Conservation (phyloP, 1,140 invertebrate species). For the Aricia agestis region DNA sequence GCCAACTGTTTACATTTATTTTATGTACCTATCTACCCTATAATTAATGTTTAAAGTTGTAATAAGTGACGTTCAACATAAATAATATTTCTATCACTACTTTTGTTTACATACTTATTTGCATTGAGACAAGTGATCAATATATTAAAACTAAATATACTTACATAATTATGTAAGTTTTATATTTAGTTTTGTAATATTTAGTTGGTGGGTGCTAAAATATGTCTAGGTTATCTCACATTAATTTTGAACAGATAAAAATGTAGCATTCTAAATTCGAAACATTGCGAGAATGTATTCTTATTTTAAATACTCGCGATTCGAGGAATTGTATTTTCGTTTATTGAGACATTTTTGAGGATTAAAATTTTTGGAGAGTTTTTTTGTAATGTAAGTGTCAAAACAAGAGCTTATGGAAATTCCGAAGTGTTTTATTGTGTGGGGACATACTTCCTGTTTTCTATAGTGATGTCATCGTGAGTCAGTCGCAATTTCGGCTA, state of each 20-base stretch:
- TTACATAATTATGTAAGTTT: no score
- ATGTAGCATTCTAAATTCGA: not conserved
- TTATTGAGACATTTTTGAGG: not conserved
- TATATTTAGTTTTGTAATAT: no score
- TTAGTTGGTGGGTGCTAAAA: not conserved
- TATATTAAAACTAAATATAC: no score
- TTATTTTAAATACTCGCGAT: not conserved
- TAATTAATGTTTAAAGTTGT: no score
- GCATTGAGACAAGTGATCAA: no score
- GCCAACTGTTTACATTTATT: no score
- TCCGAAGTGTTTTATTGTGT: not conserved
- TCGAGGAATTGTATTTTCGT: not conserved
- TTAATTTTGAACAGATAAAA: not conserved
- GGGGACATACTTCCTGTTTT: not conserved
- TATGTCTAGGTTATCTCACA: not conserved
- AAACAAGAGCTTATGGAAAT: not conserved
- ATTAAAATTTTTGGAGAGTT: not conserved
- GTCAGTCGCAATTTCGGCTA: not conserved
- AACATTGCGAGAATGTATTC: not conserved
- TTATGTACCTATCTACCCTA: no score
- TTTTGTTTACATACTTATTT: no score
- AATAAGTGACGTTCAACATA: no score
- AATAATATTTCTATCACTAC: no score
- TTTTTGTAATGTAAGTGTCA: not conserved
- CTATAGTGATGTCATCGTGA: not conserved